phyloP scores from a whole-genome alignment of 2,888 invertebrate genomes.

The Miltochrista miniata region DNA sequence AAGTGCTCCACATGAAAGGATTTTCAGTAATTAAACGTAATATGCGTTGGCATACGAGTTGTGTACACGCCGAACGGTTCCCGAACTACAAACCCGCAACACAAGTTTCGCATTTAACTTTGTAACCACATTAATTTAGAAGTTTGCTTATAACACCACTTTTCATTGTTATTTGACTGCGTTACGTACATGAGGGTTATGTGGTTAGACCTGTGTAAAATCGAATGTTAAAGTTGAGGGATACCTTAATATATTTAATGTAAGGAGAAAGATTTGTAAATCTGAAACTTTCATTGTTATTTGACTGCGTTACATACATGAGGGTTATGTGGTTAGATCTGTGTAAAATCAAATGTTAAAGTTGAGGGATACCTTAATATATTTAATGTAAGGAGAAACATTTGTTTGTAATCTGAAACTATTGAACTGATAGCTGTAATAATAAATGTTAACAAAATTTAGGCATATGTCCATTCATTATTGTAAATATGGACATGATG shows the following conservation, averaged over 20 bases:
- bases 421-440: no score
- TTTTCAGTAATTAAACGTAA: conserved; percentile 5
- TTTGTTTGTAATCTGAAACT: no score
- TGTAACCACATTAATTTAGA: conserved; percentile 31
- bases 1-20: not conserved
- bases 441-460: no score
- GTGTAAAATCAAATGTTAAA: not conserved
- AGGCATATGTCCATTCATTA: no score
- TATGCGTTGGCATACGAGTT: conserved; percentile 7
- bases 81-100: conserved; percentile 40
- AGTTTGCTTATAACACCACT: conserved; percentile 12
- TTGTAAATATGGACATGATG: no score
- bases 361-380: no score
- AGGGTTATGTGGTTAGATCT: not conserved
- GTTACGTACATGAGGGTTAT: not conserved
- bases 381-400: no score
- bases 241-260: no score
- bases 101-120: conserved; percentile 48
- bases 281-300: conserved; percentile 4
- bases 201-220: not conserved
- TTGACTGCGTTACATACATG: no score
- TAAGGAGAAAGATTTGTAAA: no score
- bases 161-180: not conserved
- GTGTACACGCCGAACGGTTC: conserved; percentile 18
- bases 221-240: not conserved